Evolutionary conservation across 2,113 vertebrate genomes (phyloP).

Genomic region (Actinemys pallida): DNA sequence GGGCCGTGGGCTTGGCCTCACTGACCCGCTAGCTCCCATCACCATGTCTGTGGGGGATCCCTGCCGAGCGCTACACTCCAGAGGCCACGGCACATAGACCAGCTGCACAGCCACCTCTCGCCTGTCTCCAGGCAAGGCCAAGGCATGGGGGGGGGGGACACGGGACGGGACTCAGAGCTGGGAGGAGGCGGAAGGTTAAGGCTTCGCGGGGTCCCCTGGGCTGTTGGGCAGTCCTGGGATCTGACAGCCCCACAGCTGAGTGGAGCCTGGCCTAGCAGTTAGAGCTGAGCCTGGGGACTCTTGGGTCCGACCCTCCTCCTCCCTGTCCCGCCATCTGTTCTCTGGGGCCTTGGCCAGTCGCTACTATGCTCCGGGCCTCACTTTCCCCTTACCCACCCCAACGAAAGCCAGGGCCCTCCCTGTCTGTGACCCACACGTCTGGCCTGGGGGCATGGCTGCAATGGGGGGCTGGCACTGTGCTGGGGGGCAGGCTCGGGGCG

Average conservation of each 20-base stretch:
- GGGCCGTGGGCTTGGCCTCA: background rate
- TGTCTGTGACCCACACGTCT: background rate
- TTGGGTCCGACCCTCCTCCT: background rate
- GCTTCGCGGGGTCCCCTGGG: background rate
- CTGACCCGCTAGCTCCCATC: too few relatives aligned
- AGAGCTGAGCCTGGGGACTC: background rate
- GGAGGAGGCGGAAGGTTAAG: background rate
- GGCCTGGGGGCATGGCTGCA: background rate
- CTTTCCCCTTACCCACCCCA: background rate
- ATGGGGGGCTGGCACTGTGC: too few relatives aligned
- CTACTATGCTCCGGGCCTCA: background rate
- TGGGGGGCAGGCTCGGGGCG: too few relatives aligned
- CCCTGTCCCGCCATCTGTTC: background rate
- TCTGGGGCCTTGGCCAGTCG: background rate
- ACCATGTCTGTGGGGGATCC: too few relatives aligned
- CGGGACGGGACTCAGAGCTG: background rate
- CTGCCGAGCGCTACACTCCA: too few relatives aligned
- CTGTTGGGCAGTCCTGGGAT: background rate
- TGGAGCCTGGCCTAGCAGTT: too few relatives aligned
- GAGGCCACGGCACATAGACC: too few relatives aligned
- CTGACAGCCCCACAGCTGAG: background rate
- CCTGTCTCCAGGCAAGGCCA: too few relatives aligned
- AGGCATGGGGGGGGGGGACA: too few relatives aligned
- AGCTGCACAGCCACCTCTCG: too few relatives aligned
- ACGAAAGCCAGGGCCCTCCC: background rate